Conservation (phyloP, 1,140 invertebrate species). For the Apis cerana region DNA sequence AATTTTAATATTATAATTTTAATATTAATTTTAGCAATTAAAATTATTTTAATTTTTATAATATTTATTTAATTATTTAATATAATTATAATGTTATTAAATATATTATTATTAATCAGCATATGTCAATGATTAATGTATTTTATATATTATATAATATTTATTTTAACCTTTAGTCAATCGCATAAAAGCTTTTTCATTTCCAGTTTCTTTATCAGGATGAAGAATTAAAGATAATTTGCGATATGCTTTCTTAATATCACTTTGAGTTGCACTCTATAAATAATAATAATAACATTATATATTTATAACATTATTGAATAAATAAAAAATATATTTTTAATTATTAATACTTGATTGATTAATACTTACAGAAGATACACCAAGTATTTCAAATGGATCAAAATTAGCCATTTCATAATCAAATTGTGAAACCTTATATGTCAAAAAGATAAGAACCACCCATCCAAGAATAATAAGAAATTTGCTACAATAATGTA, state of each 20-base stretch:
- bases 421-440: slow-evolving; percentile 98
- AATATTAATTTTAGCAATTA: not conserved
- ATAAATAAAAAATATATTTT: not conserved
- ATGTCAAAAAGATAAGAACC: slow-evolving; percentile 92
- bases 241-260: slow-evolving; percentile 98
- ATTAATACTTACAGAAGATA: slow-evolving; percentile 87
- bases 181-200: slow-evolving; percentile 98
- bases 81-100: not conserved
- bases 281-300: slow-evolving; percentile 62
- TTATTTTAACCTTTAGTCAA: slow-evolving; percentile 94
- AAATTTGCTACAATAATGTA: slow-evolving; percentile 82
- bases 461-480: slow-evolving; percentile 93
- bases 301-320: not conserved
- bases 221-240: slow-evolving; percentile 96
- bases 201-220: slow-evolving; percentile 98
- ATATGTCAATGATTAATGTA: not conserved
- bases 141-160: slow-evolving; percentile 2
- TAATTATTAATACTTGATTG: slow-evolving; percentile 15
- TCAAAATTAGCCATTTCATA: slow-evolving; percentile 99
- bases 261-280: slow-evolving; percentile 90
- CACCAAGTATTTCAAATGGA: slow-evolving; percentile 97
- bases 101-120: not conserved
- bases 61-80: not conserved
- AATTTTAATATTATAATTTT: no score
- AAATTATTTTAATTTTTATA: slow-evolving; percentile 22